These are phyloP conservation scores for Spea multiplicata DNA, from an alignment of 2,113 vertebrate genomes.

Conservation along the genomic window DNA sequence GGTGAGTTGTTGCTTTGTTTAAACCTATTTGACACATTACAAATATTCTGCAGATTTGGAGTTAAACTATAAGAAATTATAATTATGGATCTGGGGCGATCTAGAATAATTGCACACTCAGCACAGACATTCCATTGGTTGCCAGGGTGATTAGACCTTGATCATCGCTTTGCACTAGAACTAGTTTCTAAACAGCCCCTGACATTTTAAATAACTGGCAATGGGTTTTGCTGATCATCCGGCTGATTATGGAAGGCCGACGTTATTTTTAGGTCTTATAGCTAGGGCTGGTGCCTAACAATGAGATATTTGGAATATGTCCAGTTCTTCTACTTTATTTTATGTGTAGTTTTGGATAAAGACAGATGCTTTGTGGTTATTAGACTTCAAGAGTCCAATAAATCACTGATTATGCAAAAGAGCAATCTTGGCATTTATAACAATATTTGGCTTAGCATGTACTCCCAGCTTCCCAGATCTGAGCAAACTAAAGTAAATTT, in stretches of 20 bases:
- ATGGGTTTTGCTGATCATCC: not conserved
- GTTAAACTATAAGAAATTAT: too few relatives aligned
- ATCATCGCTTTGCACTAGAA: too few relatives aligned
- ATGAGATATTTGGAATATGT: not conserved
- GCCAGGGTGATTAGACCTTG: too few relatives aligned
- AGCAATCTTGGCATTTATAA: not conserved
- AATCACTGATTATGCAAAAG: not conserved
- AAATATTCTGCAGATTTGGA: slow-evolving; percentile 15
- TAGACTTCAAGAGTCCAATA: not conserved
- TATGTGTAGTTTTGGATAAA: not conserved
- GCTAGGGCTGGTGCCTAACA: not conserved
- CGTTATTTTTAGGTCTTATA: not conserved
- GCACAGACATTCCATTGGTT: too few relatives aligned
- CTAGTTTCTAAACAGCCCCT: too few relatives aligned
- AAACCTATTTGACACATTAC: not conserved
- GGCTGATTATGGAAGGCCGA: not conserved
- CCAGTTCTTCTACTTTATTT: not conserved
- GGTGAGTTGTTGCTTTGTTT: slow-evolving; percentile 48
- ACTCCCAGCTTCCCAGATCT: not conserved
- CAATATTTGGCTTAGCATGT: not conserved
- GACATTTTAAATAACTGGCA: too few relatives aligned
- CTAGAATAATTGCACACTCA: too few relatives aligned
- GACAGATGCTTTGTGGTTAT: not conserved
- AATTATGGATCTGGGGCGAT: too few relatives aligned
- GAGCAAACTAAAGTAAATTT: not conserved